Percentiles rank a stretch among this genome's conserved stretches.
phyloP scores from a whole-genome alignment of 2,888 invertebrate species.

The Orchesellides sinensis region DNA sequence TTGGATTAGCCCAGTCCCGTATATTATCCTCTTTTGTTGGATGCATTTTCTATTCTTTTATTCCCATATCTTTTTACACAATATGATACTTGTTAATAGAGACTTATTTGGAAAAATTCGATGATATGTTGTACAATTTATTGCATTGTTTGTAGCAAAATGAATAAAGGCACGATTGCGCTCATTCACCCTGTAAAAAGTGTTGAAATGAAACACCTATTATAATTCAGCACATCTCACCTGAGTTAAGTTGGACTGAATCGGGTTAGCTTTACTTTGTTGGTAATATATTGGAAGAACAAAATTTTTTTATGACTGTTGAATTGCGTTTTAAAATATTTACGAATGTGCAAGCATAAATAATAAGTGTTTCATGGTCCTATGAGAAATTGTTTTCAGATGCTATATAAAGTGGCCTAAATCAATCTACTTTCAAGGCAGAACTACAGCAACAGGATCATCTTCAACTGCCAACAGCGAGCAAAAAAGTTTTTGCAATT shows the following conservation, averaged over 20 bases:
- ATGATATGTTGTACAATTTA: neutral
- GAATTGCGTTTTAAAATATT: no score
- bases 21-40: neutral
- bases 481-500: no score
- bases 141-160: neutral
- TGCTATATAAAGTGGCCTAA: constrained; percentile 3
- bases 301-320: no score
- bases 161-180: neutral
- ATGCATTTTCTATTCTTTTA: neutral
- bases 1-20: constrained; percentile 31
- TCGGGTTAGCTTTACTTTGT: no score
- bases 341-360: no score
- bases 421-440: neutral
- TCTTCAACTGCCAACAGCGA: no score
- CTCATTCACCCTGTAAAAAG: neutral
- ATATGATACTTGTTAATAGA: neutral
- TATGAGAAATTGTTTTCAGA: neutral
- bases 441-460: neutral
- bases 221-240: no score
- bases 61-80: neutral
- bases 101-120: neutral
- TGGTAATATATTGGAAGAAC: no score
- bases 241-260: no score
- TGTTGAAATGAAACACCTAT: no score
- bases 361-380: constrained; percentile 36